Conservation (phyloP, 1,140 invertebrate genomes). For the Drosophila paulistorum region DNA sequence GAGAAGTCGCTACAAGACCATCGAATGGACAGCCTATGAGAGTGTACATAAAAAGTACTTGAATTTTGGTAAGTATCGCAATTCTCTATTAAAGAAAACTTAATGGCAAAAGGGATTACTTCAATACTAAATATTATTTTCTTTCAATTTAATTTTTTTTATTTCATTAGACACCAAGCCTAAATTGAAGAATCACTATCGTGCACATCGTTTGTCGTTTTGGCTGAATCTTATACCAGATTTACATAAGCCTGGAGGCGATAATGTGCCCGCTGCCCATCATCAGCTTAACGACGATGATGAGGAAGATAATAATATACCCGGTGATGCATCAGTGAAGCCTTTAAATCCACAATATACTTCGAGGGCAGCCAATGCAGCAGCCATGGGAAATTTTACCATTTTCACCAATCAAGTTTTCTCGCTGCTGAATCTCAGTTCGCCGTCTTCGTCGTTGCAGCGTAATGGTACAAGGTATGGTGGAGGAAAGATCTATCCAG, state of each 20-base stretch:
- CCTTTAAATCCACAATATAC: constrained; percentile 83
- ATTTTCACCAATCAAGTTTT: constrained; percentile 82
- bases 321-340: constrained; percentile 84
- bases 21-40: constrained; percentile 96
- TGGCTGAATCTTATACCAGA: constrained; percentile 98
- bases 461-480: constrained; percentile 69
- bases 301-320: constrained; percentile 84
- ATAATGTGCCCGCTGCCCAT: constrained; percentile 92
- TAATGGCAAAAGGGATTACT: no score
- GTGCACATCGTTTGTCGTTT: constrained; percentile 96
- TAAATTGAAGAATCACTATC: constrained; percentile 96
- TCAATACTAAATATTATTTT: neutral
- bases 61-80: constrained; percentile 88
- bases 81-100: neutral
- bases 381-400: constrained; percentile 77
- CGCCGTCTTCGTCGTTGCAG: constrained; percentile 75
- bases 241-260: constrained; percentile 94
- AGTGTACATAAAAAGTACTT: constrained; percentile 96
- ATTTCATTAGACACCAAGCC: constrained; percentile 90
- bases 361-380: constrained; percentile 83
- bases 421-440: constrained; percentile 79
- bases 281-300: constrained; percentile 93
- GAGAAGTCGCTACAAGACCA: constrained; percentile 90
- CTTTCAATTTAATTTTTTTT: neutral
- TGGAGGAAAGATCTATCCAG: constrained; percentile 61